Conservation (phyloP, 2,797 vertebrate genomes). For the Notolabrus celidotus region DNA sequence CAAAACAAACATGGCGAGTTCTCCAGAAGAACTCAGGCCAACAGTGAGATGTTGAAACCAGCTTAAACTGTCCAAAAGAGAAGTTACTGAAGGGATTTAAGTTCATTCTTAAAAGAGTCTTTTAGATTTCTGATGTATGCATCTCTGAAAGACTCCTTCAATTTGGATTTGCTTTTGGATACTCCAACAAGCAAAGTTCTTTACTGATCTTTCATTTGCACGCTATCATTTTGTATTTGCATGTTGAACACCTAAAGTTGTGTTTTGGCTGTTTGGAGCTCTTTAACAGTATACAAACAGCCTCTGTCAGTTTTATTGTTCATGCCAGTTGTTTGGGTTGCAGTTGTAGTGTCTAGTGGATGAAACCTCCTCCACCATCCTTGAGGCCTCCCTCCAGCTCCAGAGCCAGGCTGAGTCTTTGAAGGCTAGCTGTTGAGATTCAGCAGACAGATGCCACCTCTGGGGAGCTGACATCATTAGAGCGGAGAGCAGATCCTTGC, state of each 20-base stretch:
- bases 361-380: slow-evolving; percentile 36
- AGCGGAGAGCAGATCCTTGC: slow-evolving; percentile 70
- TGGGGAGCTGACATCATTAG: slow-evolving; percentile 83
- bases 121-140: not conserved
- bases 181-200: not conserved
- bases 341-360: slow-evolving; percentile 31
- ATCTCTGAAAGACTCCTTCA: not conserved
- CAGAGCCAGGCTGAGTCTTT: slow-evolving; percentile 49
- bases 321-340: slow-evolving; percentile 36
- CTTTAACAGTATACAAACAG: not conserved
- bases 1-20: too few species aligned
- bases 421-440: slow-evolving; percentile 78
- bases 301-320: slow-evolving; percentile 16
- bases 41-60: not conserved
- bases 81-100: not conserved
- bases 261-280: slow-evolving; percentile 8
- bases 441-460: slow-evolving; percentile 73
- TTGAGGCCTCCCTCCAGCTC: slow-evolving; percentile 40
- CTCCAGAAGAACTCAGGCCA: too few species aligned
- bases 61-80: not conserved
- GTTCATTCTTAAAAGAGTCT: too few species aligned
- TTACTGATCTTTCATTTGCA: not conserved
- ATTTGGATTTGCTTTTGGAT: not conserved
- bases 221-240: not conserved
- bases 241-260: not conserved